These are phyloP conservation scores for Vanacampus margaritifer DNA, from an alignment of 2,113 vertebrate species.

Conservation along the genomic window DNA sequence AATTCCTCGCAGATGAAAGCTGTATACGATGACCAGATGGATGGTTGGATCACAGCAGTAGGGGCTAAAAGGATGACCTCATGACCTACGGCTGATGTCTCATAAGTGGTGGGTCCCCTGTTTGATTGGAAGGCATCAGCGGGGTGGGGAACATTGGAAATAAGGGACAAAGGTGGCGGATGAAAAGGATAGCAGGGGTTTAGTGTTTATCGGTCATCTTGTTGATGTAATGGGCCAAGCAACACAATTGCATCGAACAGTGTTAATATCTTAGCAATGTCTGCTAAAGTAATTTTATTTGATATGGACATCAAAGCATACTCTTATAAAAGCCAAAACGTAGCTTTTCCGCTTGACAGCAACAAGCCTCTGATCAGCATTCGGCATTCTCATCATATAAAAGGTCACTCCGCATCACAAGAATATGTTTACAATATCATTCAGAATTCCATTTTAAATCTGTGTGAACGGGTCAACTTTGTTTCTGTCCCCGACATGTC, in stretches of 20 bases:
- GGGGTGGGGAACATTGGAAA: background rate
- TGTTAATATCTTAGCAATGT: constrained; percentile 14
- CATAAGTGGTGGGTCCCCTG: constrained; percentile 43
- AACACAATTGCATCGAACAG: background rate
- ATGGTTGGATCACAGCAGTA: constrained; percentile 40
- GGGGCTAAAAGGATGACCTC: constrained; percentile 61
- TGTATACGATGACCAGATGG: constrained; percentile 48
- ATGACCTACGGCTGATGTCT: constrained; percentile 57
- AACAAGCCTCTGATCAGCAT: background rate
- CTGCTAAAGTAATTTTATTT: background rate
- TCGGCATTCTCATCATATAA: constrained; percentile 4
- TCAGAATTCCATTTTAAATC: constrained; percentile 12
- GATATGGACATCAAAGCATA: constrained; percentile 8
- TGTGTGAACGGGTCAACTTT: background rate
- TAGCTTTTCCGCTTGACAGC: constrained; percentile 22
- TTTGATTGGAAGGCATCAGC: constrained; percentile 45
- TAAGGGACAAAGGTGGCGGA: constrained; percentile 23
- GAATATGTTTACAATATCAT: constrained; percentile 6
- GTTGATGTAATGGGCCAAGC: constrained; percentile 13
- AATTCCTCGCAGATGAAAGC: constrained; percentile 53
- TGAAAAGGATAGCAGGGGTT: constrained; percentile 9
- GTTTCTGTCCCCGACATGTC: background rate
- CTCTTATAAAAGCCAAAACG: background rate
- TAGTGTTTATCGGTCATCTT: constrained; percentile 24
- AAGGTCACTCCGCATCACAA: constrained; percentile 11